A percentile compares a stretch with the other conserved stretches of the same genome.
phyloP scores from a whole-genome alignment of 2,113 vertebrate genomes.

The Poeciliopsis turrubarensis region DNA sequence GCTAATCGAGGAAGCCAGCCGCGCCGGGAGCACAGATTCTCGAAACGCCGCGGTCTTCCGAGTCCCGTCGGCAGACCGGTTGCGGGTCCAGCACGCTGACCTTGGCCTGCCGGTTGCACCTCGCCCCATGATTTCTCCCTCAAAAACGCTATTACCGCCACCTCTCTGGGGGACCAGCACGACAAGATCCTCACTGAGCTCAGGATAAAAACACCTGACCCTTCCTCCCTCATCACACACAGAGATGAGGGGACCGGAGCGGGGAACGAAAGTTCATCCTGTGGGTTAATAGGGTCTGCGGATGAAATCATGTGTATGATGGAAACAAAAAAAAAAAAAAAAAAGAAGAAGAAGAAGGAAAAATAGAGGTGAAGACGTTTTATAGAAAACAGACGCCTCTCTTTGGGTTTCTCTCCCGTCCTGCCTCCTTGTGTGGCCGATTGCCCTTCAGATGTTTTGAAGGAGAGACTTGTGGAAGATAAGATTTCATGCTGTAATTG shows the following conservation, averaged over 20 bases:
- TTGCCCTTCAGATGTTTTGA: slow-evolving; percentile 63
- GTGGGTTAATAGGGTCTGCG: slow-evolving; percentile 67
- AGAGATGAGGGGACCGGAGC: slow-evolving; percentile 57
- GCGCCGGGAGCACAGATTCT: slow-evolving; percentile 27
- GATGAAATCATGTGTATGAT: slow-evolving; percentile 55
- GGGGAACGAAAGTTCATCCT: slow-evolving; percentile 47
- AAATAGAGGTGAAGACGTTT: slow-evolving; percentile 26
- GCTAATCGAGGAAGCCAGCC: slow-evolving; percentile 33
- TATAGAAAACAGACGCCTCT: neutral
- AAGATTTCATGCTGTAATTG: slow-evolving; percentile 66
- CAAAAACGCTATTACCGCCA: slow-evolving; percentile 69
- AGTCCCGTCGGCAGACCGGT: slow-evolving; percentile 1
- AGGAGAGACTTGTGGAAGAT: slow-evolving; percentile 53
- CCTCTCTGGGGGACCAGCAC: slow-evolving; percentile 49
- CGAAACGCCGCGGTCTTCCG: neutral
- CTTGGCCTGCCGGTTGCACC: slow-evolving; percentile 22
- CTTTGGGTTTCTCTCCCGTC: slow-evolving; percentile 30
- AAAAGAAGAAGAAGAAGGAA: neutral
- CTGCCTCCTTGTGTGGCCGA: slow-evolving; percentile 28
- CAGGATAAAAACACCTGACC: slow-evolving; percentile 65
- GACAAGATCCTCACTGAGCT: slow-evolving; percentile 45
- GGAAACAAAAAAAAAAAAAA: slow-evolving; percentile 16
- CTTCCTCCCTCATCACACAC: slow-evolving; percentile 58
- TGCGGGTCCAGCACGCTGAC: slow-evolving; percentile 24
- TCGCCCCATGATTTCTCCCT: slow-evolving; percentile 49